Conservation (phyloP, 2,113 vertebrate species). For the Orthonyx spaldingii region DNA sequence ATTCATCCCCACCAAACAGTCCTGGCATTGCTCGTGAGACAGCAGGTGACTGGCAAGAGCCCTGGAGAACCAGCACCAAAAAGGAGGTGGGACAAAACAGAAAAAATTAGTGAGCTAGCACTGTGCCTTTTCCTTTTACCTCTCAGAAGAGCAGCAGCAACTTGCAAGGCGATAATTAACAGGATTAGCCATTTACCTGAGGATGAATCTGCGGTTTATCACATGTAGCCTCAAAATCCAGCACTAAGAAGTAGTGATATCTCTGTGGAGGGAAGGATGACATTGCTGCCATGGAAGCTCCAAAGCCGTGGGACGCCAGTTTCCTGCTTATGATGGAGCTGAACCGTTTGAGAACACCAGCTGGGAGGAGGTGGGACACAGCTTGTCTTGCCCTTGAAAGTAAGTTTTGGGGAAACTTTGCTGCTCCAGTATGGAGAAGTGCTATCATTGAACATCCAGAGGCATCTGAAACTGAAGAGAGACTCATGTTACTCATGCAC, state of each 20-base stretch:
- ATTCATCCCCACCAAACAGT: neutral
- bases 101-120: neutral
- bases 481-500: constrained; percentile 56
- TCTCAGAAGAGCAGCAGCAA: constrained; percentile 8
- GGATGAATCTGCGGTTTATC: constrained; percentile 84
- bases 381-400: constrained; percentile 74
- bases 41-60: neutral
- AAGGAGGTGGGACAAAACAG: neutral
- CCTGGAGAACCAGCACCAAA: neutral
- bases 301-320: constrained; percentile 82
- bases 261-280: constrained; percentile 82
- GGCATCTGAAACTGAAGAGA: constrained; percentile 79
- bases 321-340: constrained; percentile 77
- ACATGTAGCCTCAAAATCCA: constrained; percentile 86
- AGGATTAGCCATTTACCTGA: constrained; percentile 74
- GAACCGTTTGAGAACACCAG: constrained; percentile 72
- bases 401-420: constrained; percentile 72
- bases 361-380: constrained; percentile 43
- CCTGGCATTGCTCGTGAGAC: neutral
- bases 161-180: neutral
- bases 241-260: constrained; percentile 86
- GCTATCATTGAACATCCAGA: constrained; percentile 81
- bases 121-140: neutral
- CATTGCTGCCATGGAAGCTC: constrained; percentile 82
- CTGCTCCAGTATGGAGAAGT: constrained; percentile 75